phyloP scores from a whole-genome alignment of 2,888 invertebrate genomes.

The Dexiosoma caninum region DNA sequence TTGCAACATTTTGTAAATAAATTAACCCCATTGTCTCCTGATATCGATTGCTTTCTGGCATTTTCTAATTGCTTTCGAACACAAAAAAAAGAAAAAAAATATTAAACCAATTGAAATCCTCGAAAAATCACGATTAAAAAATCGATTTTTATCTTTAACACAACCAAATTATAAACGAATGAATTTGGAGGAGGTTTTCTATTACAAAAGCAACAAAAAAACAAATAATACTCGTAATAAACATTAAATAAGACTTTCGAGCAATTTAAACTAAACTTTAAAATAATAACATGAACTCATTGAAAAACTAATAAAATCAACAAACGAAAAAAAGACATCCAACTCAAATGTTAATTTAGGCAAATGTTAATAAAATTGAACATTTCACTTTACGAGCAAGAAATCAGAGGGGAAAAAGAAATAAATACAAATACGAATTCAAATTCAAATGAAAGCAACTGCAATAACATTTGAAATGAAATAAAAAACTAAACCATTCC shows the following conservation, averaged over 20 bases:
- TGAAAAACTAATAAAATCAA: slow-evolving; percentile 5
- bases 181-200: slow-evolving; percentile 33
- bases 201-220: not conserved
- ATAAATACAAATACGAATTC: no score
- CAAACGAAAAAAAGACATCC: not conserved
- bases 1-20: slow-evolving; percentile 44
- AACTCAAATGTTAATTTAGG: slow-evolving; percentile 56
- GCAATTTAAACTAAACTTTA: slow-evolving; percentile 49
- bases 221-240: slow-evolving; percentile 45
- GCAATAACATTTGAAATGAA: slow-evolving; percentile 39
- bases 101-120: slow-evolving; percentile 35
- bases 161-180: slow-evolving; percentile 36
- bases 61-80: slow-evolving; percentile 49
- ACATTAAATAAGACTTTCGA: slow-evolving; percentile 50
- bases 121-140: slow-evolving; percentile 54
- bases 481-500: slow-evolving; percentile 50
- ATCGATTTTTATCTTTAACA: slow-evolving; percentile 51
- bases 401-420: slow-evolving; percentile 17
- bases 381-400: slow-evolving; percentile 56
- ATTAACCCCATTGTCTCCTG: slow-evolving; percentile 51
- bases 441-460: no score
- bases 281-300: slow-evolving; percentile 44
- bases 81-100: slow-evolving; percentile 27
- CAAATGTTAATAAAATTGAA: slow-evolving; percentile 56
- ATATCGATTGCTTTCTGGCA: slow-evolving; percentile 38